Evolutionary conservation across 2,888 invertebrate species (phyloP), one percentile per base, ranked within the genome.

Genomic region (Apodemia duryi): DNA sequence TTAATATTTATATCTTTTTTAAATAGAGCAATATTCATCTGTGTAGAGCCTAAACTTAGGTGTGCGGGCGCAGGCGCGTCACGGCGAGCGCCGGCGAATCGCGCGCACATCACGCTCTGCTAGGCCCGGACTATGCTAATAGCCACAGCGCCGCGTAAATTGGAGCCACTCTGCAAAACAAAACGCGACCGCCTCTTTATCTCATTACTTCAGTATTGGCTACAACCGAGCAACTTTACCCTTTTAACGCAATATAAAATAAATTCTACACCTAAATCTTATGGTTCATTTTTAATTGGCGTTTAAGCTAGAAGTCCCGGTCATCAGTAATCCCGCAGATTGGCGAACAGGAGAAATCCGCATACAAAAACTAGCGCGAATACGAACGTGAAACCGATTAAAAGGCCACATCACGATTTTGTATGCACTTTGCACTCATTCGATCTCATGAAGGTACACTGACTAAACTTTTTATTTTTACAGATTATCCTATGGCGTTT

Each of bases 341-440:
- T 85, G 86, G 86, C 82, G 77, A 83, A 69, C 72, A 71, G 85
- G 85, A 86, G 86, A 88, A 88, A 87, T 87, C 82, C 84, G 86
- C 89, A 89, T 86, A 88, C 88, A 89, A 91, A 91, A 91, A 89
- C 86, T 85, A 84, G 83, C 84, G 82, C 86, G 85, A 85, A 84
- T 86, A 87, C 83, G 83, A 88, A 88, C 90, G 90, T 90, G 91
- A 83, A 90, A 91, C 85, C 91, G 91, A 91, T 91, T 91, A 91
- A 91, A 91, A 86, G 85, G 84, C 88, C 86, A 82, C 91, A 91
- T 91, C 91, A 91, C 91, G 91, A 91, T 90, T 91, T 84, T 86
- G 88, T 89, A 88, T 91, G 90, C 91, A 88, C 90, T 91, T 90
- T 91, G 91, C 89, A 91, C 90, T 90, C 85, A 84, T 84, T 88